Evolutionary conservation across 2,888 invertebrate genomes (phyloP).

Genomic region (Blera fallax): DNA sequence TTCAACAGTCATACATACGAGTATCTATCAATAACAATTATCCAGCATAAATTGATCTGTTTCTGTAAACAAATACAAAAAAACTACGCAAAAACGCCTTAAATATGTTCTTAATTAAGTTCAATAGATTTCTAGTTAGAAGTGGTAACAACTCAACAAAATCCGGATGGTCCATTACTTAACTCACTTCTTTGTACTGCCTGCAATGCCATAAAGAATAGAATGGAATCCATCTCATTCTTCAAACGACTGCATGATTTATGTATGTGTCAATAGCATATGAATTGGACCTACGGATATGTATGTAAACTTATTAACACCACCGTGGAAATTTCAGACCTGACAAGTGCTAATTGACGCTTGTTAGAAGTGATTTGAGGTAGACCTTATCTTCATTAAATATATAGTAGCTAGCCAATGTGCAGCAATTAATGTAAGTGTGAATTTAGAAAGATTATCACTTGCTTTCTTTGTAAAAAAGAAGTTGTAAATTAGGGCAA

Average conservation of each 20-base stretch:
- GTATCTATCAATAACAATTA: not conserved
- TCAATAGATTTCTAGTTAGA: constrained; percentile 24
- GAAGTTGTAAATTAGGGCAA: not conserved
- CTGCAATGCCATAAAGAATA: not conserved
- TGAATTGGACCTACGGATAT: not conserved
- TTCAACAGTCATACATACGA: not conserved
- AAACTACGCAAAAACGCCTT: not conserved
- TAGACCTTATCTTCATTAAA: not conserved
- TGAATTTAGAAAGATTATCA: not conserved
- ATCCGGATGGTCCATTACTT: not conserved
- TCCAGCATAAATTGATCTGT: not conserved
- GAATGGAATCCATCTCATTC: not conserved
- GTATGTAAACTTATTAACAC: constrained; percentile 3
- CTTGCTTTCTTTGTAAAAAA: not conserved
- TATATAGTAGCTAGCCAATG: not conserved
- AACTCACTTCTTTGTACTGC: not conserved
- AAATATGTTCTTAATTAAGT: constrained; percentile 23
- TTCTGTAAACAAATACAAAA: not conserved
- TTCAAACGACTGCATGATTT: not conserved
- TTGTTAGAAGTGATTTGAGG: not conserved
- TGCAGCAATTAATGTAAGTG: not conserved
- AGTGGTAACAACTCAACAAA: constrained; percentile 10
- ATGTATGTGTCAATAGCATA: not conserved
- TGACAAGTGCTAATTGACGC: not conserved
- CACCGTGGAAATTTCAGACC: not conserved